Conservation (phyloP, 2,797 vertebrate species). For the Cephalopachus bancanus region DNA sequence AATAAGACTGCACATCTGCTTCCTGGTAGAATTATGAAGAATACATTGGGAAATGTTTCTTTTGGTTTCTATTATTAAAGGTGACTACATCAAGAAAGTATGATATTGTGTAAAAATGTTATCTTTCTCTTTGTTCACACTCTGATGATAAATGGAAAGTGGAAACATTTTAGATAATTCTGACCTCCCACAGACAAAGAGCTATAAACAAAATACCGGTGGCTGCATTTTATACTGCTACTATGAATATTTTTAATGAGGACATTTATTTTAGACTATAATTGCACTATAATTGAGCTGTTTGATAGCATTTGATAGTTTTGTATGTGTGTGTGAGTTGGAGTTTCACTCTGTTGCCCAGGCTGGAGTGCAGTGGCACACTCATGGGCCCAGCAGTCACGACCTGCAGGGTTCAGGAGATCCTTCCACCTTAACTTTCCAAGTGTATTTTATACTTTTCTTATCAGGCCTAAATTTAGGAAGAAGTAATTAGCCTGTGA, state of each 20-base stretch:
- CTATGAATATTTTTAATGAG: background rate
- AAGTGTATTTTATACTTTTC: background rate
- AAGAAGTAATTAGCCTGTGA: background rate
- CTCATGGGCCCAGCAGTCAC: too few species aligned
- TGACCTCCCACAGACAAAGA: constrained; percentile 22
- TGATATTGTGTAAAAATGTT: constrained; percentile 51
- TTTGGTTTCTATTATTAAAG: constrained; percentile 84
- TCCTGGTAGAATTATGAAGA: constrained; percentile 83
- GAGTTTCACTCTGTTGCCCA: too few species aligned
- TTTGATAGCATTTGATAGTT: background rate
- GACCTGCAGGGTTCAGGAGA: too few species aligned
- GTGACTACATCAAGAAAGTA: constrained; percentile 82
- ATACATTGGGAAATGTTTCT: constrained; percentile 78
- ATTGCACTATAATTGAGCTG: background rate
- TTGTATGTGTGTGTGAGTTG: background rate
- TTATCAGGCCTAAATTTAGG: background rate
- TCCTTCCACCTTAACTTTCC: too few species aligned
- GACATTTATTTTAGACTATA: constrained; percentile 34
- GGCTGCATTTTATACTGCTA: background rate
- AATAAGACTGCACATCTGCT: constrained; percentile 82
- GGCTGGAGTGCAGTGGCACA: too few species aligned
- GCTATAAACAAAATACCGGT: background rate
- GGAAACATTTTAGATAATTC: constrained; percentile 3
- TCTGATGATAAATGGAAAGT: constrained; percentile 65
- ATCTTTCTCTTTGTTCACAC: constrained; percentile 74